Percentiles rank a stretch among this genome's conserved stretches.
Evolutionary conservation across 2,797 vertebrate species (phyloP).

Genomic region (Helarctos malayanus): DNA sequence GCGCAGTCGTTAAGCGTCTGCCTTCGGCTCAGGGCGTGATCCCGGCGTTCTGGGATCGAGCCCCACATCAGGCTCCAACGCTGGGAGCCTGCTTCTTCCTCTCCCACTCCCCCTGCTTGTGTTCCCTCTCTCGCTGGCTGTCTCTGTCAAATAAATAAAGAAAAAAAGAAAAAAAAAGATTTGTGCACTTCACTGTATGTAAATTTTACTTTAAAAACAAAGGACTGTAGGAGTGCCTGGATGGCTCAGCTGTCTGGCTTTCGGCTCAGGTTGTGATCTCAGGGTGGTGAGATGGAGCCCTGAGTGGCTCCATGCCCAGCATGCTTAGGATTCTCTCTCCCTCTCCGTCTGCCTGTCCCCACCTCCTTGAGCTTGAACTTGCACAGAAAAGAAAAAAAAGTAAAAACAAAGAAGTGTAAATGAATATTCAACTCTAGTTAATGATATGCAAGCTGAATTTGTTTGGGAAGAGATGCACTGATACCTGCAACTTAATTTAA

Average conservation of each 20-base stretch:
- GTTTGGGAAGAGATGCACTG: not conserved
- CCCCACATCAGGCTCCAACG: too few species aligned
- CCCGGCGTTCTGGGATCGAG: too few species aligned
- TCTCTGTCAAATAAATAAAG: too few species aligned
- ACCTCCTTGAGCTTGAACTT: not conserved
- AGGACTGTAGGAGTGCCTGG: not conserved
- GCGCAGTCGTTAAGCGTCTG: too few species aligned
- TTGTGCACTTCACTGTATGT: not conserved
- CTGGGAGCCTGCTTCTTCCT: too few species aligned
- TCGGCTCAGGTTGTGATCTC: not conserved
- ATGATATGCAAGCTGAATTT: conserved; percentile 5
- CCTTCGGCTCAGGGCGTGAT: too few species aligned
- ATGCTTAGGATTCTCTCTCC: not conserved
- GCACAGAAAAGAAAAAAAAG: not conserved
- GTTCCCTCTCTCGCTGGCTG: too few species aligned
- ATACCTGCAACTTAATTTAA: conserved; percentile 24
- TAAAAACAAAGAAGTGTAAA: not conserved
- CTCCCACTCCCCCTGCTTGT: too few species aligned
- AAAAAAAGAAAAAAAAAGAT: not conserved
- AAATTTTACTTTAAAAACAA: conserved; percentile 40
- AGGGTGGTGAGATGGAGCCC: not conserved
- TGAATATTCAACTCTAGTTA: conserved; percentile 15
- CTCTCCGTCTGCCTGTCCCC: not conserved
- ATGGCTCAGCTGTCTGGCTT: not conserved
- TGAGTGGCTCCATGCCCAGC: not conserved